Base-by-base conservation (phyloP, 1,140 invertebrate species). In the Lasioglossum baleicum region DNA sequence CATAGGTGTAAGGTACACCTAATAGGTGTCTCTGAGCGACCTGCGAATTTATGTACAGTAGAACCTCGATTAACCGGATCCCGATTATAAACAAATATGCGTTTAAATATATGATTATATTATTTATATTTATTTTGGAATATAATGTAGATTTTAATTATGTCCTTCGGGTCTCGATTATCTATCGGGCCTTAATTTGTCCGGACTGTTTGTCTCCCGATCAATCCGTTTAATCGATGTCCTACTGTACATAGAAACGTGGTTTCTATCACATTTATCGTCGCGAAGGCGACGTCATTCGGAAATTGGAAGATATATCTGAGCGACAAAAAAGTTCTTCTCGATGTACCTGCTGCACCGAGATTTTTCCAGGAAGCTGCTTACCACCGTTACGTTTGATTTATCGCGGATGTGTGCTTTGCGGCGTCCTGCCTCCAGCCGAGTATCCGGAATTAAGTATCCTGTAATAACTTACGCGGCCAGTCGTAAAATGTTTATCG, bases 251-350 rank as follows among this genome's bases (percentile, higher is more conserved):
- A 26, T 26, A 83, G 80, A 83, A 83, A 87, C 69, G 77, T 67
- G 70, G 70, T 83, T 83, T 77, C 85, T 82, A 81, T 87, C 26
- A 26, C 26, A 26, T 26, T 26, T 87, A 87, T 83, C 83, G 42
- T 78, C 71, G 64, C 31, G 60, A 48, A 42, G 67, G 42, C 66
- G 78, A 85, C 66, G 83, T 85, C 81, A 80, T 82, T 88, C 87
- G 87, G 83, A 88, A 88, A 88, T 88, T 88, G 87, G 83, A 86
- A 86, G 84, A 86, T 88, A 86, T 80, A 88, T 88, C 83, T 83
- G 79, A 53, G n/a, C 42, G 44, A 65, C 51, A 82, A 85, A 83
- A 85, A 85, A 6, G 63, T 65, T 72, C 72, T 69, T 44, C 75
- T 51, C 72, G 66, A 75, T 78, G 48, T 61, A 84, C 26, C 60